Percentiles rank a stretch among this genome's conserved stretches.
phyloP scores from a whole-genome alignment of 1,140 invertebrate species.

The Drosophila grimshawi region DNA sequence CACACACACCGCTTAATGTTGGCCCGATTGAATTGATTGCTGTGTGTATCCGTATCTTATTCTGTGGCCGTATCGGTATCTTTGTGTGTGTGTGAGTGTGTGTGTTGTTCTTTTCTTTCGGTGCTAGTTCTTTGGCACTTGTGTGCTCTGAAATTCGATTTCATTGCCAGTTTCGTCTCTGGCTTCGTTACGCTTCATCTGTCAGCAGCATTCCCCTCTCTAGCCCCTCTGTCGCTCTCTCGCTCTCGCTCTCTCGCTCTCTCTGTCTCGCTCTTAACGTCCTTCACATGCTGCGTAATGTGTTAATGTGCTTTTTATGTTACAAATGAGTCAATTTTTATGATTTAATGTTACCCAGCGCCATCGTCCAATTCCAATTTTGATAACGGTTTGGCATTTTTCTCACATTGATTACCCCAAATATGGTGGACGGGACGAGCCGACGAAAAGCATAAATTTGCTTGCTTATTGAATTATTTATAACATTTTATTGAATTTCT shows the following conservation, averaged over 20 bases:
- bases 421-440: neutral
- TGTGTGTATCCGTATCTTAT: conserved; percentile 34
- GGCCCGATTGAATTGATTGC: conserved; percentile 68
- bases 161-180: conserved; percentile 30
- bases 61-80: conserved; percentile 10
- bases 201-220: conserved; percentile 36
- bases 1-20: conserved; percentile 38
- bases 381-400: conserved; percentile 75
- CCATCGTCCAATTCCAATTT: conserved; percentile 53
- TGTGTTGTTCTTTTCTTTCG: conserved; percentile 24
- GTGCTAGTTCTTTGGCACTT: conserved; percentile 42
- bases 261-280: neutral
- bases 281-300: conserved; percentile 56
- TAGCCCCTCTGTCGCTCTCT: neutral
- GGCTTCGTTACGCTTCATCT: conserved; percentile 57
- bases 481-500: conserved; percentile 77
- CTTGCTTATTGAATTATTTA: conserved; percentile 74
- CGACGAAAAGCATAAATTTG: conserved; percentile 52
- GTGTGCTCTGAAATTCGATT: conserved; percentile 42
- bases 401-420: conserved; percentile 61
- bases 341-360: conserved; percentile 71
- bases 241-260: neutral
- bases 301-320: conserved; percentile 82
- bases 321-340: conserved; percentile 83
- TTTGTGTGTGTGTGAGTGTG: conserved; percentile 15